Conservation (phyloP, 2,113 vertebrate species). For the Bujurquina vittata region DNA sequence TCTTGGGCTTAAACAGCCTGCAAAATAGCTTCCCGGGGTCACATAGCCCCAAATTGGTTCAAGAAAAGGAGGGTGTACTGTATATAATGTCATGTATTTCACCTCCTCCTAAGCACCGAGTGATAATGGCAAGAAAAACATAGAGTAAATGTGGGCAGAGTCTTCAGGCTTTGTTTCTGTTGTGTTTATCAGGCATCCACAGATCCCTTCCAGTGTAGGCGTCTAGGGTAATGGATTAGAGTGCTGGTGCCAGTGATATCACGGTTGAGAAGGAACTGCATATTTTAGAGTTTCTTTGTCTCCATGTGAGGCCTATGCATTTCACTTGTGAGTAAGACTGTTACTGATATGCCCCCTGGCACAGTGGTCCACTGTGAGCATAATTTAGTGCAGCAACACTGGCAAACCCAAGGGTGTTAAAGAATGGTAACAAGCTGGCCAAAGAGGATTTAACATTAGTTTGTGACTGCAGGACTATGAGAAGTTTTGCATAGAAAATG, state of each 20-base stretch:
- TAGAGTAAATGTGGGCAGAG: conserved; percentile 73
- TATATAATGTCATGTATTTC: conserved; percentile 34
- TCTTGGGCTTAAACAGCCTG: conserved; percentile 19
- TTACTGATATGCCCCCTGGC: conserved; percentile 66
- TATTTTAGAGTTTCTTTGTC: conserved; percentile 71
- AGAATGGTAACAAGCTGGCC: conserved; percentile 44
- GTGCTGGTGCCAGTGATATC: conserved; percentile 70
- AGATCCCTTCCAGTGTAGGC: conserved; percentile 76
- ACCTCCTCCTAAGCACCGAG: conserved; percentile 31
- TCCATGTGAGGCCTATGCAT: conserved; percentile 63
- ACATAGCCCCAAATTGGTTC: conserved; percentile 33
- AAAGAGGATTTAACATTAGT: conserved; percentile 41
- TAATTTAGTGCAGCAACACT: conserved; percentile 61
- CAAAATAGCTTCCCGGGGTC: conserved; percentile 45
- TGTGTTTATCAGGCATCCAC: conserved; percentile 77
- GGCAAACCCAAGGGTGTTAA: conserved; percentile 41
- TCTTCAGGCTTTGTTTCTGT: conserved; percentile 72
- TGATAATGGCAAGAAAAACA: conserved; percentile 57
- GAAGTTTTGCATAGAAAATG: conserved; percentile 17
- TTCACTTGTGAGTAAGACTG: conserved; percentile 43
- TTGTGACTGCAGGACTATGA: conserved; percentile 29
- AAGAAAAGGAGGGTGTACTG: conserved; percentile 38
- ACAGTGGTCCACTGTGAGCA: conserved; percentile 47
- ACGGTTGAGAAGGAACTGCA: conserved; percentile 66
- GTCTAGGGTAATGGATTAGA: conserved; percentile 80